phyloP scores from a whole-genome alignment of 2,797 vertebrate species.

The Holocentrus rufus region DNA sequence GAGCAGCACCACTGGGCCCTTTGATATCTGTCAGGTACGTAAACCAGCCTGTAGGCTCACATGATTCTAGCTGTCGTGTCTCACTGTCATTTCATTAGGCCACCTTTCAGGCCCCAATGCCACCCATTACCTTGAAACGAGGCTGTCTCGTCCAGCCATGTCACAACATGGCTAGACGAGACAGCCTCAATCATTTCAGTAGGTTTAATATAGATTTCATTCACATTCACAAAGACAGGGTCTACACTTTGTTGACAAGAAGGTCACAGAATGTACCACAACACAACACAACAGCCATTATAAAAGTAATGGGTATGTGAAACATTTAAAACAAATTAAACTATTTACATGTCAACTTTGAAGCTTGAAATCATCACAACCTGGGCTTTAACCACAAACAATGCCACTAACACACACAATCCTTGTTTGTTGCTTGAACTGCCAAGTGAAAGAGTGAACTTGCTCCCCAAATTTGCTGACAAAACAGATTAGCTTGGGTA shows the following conservation, averaged over 20 bases:
- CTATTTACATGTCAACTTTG: too few relatives aligned
- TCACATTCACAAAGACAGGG: background rate
- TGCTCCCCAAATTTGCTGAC: too few relatives aligned
- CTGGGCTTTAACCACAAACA: too few relatives aligned
- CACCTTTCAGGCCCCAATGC: background rate
- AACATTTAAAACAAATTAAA: too few relatives aligned
- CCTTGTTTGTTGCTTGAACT: too few relatives aligned
- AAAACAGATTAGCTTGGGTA: too few relatives aligned
- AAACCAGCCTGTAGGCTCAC: background rate
- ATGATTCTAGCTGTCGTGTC: constrained; percentile 7
- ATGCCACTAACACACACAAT: too few relatives aligned
- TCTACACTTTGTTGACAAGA: too few relatives aligned
- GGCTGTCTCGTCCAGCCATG: too few relatives aligned
- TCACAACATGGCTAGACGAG: background rate
- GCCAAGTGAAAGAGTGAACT: too few relatives aligned
- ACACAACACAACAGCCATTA: background rate
- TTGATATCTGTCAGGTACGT: constrained; percentile 1
- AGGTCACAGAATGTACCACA: background rate
- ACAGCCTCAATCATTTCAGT: constrained; percentile 7
- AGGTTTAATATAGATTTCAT: constrained; percentile 10
- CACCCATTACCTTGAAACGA: background rate
- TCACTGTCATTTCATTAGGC: constrained; percentile 8
- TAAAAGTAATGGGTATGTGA: too few relatives aligned
- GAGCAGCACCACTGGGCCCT: background rate
- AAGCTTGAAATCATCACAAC: too few relatives aligned